These are phyloP conservation scores for Anoplolepis gracilipes DNA, from an alignment of 1,140 invertebrate genomes.

Conservation along the genomic window DNA sequence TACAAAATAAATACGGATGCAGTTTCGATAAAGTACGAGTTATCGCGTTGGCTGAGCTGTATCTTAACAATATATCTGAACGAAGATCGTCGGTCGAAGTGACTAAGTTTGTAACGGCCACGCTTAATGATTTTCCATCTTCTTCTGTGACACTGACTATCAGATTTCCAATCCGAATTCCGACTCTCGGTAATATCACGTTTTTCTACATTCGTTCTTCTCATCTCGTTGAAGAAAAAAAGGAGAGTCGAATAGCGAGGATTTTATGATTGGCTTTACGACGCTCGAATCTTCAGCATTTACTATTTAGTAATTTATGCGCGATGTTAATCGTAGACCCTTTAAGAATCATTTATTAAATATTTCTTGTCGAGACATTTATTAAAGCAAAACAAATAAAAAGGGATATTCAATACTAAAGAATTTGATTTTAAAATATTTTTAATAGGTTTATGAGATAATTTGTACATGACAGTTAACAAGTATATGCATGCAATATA, in stretches of 20 bases:
- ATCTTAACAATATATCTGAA: neutral
- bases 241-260: neutral
- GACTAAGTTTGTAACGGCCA: neutral
- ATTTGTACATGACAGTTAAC: neutral
- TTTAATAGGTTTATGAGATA: neutral
- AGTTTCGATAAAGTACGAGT: neutral
- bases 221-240: neutral
- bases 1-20: neutral
- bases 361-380: neutral
- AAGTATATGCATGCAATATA: too few species aligned
- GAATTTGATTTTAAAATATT: neutral
- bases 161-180: constrained; percentile 2
- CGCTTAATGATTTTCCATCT: constrained; percentile 19
- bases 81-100: neutral
- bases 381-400: neutral
- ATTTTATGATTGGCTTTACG: constrained; percentile 19
- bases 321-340: too few species aligned
- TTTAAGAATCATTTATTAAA: neutral
- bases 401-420: neutral
- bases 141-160: constrained; percentile 2
- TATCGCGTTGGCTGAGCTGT: neutral
- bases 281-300: neutral
- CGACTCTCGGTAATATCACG: neutral
- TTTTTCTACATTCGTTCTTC: neutral
- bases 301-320: neutral